These are phyloP conservation scores for Ptyas mucosa DNA, from an alignment of 2,113 vertebrate genomes.

Conservation along the genomic window DNA sequence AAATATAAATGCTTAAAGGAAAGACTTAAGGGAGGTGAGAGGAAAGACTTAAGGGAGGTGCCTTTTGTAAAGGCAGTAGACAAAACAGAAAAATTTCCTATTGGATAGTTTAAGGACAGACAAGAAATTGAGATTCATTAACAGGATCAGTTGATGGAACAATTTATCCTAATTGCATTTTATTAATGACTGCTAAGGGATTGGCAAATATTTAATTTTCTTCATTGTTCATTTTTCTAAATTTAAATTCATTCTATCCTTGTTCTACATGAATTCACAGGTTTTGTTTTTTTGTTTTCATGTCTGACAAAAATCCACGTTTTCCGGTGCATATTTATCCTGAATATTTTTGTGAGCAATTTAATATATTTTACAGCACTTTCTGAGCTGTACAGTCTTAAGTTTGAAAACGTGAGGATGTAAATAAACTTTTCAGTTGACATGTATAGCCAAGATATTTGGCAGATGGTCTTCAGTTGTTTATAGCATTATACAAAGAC, in stretches of 20 bases:
- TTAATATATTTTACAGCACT: neutral
- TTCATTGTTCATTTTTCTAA: neutral
- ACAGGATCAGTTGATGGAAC: neutral
- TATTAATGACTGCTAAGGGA: neutral
- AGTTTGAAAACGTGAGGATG: neutral
- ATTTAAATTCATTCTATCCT: neutral
- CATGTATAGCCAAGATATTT: neutral
- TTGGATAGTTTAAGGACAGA: neutral
- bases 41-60: neutral
- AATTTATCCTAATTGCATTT: neutral
- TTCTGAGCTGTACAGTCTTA: neutral
- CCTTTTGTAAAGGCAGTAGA: neutral
- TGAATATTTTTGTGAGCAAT: neutral
- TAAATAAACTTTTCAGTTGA: neutral
- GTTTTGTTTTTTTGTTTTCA: neutral
- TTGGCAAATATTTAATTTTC: neutral
- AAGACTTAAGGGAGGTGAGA: neutral
- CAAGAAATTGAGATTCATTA: neutral
- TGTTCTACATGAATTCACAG: neutral
- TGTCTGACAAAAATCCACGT: neutral
- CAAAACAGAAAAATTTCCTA: neutral
- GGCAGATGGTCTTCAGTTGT: neutral
- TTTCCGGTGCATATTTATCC: neutral
- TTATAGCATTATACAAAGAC: neutral
- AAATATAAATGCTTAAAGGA: accelerated